Base-by-base conservation (phyloP, 1,140 invertebrate genomes). In the Drosophila fuyamai region DNA sequence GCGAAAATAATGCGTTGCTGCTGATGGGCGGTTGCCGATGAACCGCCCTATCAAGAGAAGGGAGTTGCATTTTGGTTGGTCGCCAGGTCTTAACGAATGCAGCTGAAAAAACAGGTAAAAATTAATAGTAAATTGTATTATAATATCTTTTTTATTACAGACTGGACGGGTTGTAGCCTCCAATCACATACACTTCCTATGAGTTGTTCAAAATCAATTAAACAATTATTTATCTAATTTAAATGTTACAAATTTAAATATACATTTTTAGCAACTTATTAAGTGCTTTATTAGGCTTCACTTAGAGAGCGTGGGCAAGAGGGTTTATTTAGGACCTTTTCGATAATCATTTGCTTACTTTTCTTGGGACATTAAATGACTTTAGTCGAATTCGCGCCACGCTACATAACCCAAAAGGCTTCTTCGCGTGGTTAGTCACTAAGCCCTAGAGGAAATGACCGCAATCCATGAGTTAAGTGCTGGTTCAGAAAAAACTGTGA, bases 61-160 rank as follows among this genome's bases (percentile, higher is more conserved):
- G 50, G 68, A 68, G 78, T 81, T 66, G 74, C 68, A 51, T 67
- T 86, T 86, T 66, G 81, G 81, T 83, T 85, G 82, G 78, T 81
- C 61, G 55, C 32, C 60, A 54, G 44, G 6, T 27, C 51, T 62
- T 44, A 57, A 53, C 36, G 61, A 36, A 50, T 43, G 80, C 71
- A 58, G 56, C 40, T 55, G 29, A 48, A 47, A 61, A 41, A 50
- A 67, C 32, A 43, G 23, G 48, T 44, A 60, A 56, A 86, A 68
- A 71, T 70, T 81, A 85, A 84, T 85, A 84, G 80, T 77, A 85
- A 84, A 85, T 85, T 80, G 66, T 50, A 84, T 85, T 77, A 84
- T 80, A 85, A 84, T 85, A 76, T 80, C 60, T 84, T 83, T 83
- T 82, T 68, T 46, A 29, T 36, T 9, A 8, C 13, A 18, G 32